Conservation (phyloP, 2,797 vertebrate species). For the Anniella stebbinsi region DNA sequence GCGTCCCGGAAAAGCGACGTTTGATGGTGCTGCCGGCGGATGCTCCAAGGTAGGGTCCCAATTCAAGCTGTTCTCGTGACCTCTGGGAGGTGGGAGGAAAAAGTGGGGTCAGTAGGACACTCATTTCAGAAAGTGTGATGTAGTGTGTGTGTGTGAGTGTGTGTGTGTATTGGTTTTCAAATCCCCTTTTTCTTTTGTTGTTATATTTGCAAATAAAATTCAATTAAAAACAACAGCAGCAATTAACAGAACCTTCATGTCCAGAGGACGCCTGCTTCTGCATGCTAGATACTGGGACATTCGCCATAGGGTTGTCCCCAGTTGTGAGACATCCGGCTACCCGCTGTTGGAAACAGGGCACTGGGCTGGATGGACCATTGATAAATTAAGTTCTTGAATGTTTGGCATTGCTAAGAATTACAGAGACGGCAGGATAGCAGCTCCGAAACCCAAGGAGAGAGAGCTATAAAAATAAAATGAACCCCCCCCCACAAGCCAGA, state of each 20-base stretch:
- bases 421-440: neutral
- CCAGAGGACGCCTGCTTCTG: neutral
- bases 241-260: neutral
- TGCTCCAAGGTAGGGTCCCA: slow-evolving; percentile 44
- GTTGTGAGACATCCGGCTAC: neutral
- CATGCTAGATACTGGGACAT: too few relatives aligned
- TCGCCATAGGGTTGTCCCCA: too few relatives aligned
- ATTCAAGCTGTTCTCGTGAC: slow-evolving; percentile 73
- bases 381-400: neutral
- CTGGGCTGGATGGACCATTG: neutral
- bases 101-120: neutral
- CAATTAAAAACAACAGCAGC: too few relatives aligned
- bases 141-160: too few relatives aligned
- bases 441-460: neutral
- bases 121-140: too few relatives aligned
- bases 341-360: neutral
- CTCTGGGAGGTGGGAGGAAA: slow-evolving; percentile 63
- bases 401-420: neutral
- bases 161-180: too few relatives aligned
- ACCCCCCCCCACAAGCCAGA: too few relatives aligned
- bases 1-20: slow-evolving; percentile 84
- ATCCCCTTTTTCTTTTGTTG: too few relatives aligned
- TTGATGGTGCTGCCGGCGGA: slow-evolving; percentile 70
- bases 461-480: too few relatives aligned
- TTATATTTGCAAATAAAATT: too few relatives aligned